These are phyloP conservation scores for Corynorhinus townsendii DNA, from an alignment of 2,113 vertebrate species.

Conservation along the genomic window DNA sequence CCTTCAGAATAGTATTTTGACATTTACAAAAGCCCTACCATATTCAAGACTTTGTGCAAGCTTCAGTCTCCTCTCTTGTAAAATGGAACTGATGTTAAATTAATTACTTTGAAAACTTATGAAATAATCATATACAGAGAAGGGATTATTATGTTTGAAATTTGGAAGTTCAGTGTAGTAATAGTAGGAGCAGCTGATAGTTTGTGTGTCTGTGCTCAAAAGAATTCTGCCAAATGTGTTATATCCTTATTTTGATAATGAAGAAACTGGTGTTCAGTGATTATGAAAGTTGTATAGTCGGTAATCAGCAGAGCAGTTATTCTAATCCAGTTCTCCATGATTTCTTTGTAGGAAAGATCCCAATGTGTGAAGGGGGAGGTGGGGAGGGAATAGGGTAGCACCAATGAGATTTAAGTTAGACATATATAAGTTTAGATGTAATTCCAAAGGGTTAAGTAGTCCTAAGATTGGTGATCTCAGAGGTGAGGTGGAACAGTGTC, in stretches of 20 bases:
- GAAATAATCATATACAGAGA: neutral
- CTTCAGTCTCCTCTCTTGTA: neutral
- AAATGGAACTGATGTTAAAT: neutral
- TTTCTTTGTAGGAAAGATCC: constrained; percentile 26
- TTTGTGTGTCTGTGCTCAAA: neutral
- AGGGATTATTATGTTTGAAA: neutral
- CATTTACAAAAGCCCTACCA: neutral
- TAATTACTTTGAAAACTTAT: constrained; percentile 20
- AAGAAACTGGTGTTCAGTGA: neutral
- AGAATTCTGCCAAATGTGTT: neutral
- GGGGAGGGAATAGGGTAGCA: neutral
- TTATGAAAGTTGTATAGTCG: neutral
- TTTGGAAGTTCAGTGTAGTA: neutral
- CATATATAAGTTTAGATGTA: neutral
- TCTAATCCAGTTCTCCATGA: neutral
- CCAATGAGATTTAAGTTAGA: constrained; percentile 16
- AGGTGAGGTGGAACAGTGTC: constrained; percentile 8
- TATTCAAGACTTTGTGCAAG: neutral
- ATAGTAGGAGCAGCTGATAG: neutral
- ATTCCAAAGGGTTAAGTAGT: constrained; percentile 1
- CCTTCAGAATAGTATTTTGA: neutral
- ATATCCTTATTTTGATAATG: neutral
- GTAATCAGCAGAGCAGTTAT: neutral
- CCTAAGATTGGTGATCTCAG: constrained; percentile 37
- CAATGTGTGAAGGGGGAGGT: neutral